Percentiles rank a stretch among this genome's conserved stretches.
Evolutionary conservation across 2,888 invertebrate species (phyloP).

Genomic region (Cephus pulcher): DNA sequence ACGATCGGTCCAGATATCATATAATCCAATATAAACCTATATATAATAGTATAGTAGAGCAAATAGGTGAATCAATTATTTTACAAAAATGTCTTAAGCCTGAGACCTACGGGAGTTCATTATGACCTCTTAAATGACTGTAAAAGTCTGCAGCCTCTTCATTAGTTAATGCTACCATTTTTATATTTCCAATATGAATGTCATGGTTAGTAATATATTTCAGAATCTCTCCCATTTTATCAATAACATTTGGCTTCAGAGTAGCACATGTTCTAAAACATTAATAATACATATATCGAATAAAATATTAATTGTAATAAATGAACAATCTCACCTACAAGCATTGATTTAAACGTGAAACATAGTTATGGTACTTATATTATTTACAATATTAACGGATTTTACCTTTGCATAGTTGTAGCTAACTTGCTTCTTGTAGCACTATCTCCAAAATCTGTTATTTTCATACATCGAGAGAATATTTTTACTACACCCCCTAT

Average conservation of each 20-base stretch:
- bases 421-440: conserved; percentile 75
- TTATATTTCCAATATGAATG: conserved; percentile 75
- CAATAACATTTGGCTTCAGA: conserved; percentile 79
- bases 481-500: conserved; percentile 80
- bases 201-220: conserved; percentile 69
- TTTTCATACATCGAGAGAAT: conserved; percentile 79
- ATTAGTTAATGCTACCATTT: conserved; percentile 76
- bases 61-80: conserved; percentile 17
- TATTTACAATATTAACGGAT: conserved; percentile 15
- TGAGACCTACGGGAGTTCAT: conserved; percentile 73
- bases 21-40: conserved; percentile 73
- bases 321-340: too few relatives aligned
- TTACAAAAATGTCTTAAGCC: conserved; percentile 4
- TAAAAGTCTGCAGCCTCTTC: conserved; percentile 77
- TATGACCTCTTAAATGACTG: conserved; percentile 69
- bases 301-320: background rate
- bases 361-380: conserved; percentile 6
- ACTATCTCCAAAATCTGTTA: conserved; percentile 79
- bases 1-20: conserved; percentile 77
- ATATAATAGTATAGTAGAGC: conserved; percentile 23
- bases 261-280: conserved; percentile 79
- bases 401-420: conserved; percentile 75
- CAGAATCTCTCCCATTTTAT: conserved; percentile 80
- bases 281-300: background rate
- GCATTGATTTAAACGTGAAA: background rate